Base-by-base conservation (phyloP, 2,888 invertebrate species). In the Clistopyga incitator region DNA sequence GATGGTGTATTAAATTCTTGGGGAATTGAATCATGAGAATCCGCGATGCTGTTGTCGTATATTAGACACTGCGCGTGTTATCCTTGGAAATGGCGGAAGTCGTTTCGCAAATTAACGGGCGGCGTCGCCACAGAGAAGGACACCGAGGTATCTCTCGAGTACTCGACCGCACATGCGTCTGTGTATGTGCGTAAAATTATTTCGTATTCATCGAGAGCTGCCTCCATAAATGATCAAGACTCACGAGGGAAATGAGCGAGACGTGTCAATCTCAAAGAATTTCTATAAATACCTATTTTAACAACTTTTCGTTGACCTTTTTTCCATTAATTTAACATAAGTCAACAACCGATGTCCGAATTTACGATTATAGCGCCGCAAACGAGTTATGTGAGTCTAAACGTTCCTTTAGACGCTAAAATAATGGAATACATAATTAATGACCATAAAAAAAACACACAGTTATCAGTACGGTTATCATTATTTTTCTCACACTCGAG, bases 21-120 rank as follows among this genome's bases (percentile, higher is more conserved):
- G 47, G 50, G 6, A 81, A 77, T 65, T 15, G 52, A 70, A 71
- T 65, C 29, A 38, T 54, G 34, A 67, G 34, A 56, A 61, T 65
- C 59, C 11, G 74, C 45, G 25, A 34, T 54, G 61, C 45, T 71
- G 65, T 84, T 83, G 54, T 77, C 47, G 47, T 54, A 70, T 70
- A 61, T 76, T 72, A 45, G 79, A 76, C 47, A 77, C 79, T 50
- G 45, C 34, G 67, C 54, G 67, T 56, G 72, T 64, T 75, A 75
- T 81, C 84, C 84, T 84, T 84, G 84, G 74, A 78, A 56, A 75
- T 78, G 70, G 84, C 78, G 84, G 84, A 84, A 84, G 84, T 81
- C 78, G 71, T 75, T 78, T 71, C 56, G 65, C 38, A 71, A 81
- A 84, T 84, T 84, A 81, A 84, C 78, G 70, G 70, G 50, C 75